Percentiles rank a stretch among this genome's conserved stretches.
Evolutionary conservation across 1,140 invertebrate genomes (phyloP).

Genomic region (Ceratoteleas bidentatus): DNA sequence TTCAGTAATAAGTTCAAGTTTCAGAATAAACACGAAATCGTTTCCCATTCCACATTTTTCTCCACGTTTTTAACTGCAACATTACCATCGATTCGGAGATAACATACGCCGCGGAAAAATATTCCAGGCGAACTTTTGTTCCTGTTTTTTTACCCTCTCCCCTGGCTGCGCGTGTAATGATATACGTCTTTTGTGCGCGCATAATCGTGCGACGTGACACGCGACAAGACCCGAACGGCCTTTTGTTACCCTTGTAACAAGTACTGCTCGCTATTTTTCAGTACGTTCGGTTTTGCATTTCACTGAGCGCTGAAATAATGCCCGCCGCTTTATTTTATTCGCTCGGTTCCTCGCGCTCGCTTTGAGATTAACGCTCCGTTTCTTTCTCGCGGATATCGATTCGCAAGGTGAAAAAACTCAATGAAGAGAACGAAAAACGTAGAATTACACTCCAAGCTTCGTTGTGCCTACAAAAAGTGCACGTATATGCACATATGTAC

Average conservation of each 20-base stretch:
- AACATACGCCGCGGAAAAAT: constrained; percentile 13
- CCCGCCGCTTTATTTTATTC: constrained; percentile 13
- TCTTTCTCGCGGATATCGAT: constrained; percentile 1
- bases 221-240: constrained; percentile 34
- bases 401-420: background rate
- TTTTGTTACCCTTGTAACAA: constrained; percentile 55
- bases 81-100: constrained; percentile 11
- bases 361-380: constrained; percentile 17
- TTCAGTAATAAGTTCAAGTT: no score
- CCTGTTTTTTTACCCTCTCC: background rate
- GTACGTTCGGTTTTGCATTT: constrained; percentile 31
- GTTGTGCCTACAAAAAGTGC: background rate
- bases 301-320: constrained; percentile 26
- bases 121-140: constrained; percentile 14
- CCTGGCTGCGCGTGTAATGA: constrained; percentile 31
- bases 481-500: no score
- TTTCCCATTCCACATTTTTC: background rate
- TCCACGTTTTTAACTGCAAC: constrained; percentile 2
- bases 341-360: constrained; percentile 4
- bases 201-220: constrained; percentile 46
- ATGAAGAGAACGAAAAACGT: background rate
- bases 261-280: constrained; percentile 21
- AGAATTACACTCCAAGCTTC: background rate
- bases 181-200: constrained; percentile 46
- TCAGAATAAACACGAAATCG: no score